Base-by-base conservation (phyloP, 2,797 vertebrate genomes). In the Pseudochirops cupreus region DNA sequence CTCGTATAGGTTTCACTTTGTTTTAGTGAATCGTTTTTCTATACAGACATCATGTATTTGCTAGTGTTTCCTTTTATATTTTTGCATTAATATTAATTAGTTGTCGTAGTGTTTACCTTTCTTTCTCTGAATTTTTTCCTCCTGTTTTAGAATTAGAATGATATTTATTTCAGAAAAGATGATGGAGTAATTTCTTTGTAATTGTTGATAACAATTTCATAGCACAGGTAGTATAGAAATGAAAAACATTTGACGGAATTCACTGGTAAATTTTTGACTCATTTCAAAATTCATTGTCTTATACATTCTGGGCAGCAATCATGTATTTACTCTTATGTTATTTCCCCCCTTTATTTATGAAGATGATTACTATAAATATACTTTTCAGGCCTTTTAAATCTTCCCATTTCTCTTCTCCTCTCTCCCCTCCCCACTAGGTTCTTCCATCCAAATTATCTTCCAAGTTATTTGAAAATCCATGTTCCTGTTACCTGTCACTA, bases 341-440 rank as follows among this genome's bases (percentile, higher is more conserved):
- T 67, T 67, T n/a, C 0, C 4, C 62, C 62, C 31, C 14, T 67
- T 54, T 67, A n/a, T 67, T 67, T n/a, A 67, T n/a, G 12, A n/a
- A 67, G 13, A 3, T 67, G 14, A 5, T 74, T 74, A 39, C n/a
- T 2, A 74, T 74, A 74, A 74, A 39, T 39, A 39, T 6, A 74
- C 16, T 74, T 74, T 74, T 13, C 5, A n/a, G 6, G n/a, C 12
- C 16, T 3, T 74, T 74, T 21, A 74, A 74, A 39, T n/a, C 1
- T 67, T 16, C 10, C 53, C 53, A 52, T 62, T 31, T n/a, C n/a
- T n/a, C n/a, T n/a, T n/a, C n/a, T n/a, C n/a, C n/a, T n/a, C 12
- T 1, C 58, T 4, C 14, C 33, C 1, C 14, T 3, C 6, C 18
- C 7, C 39, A 1, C 16, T 3, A 74, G n/a, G 31, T n/a, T n/a